Percentiles rank a stretch among this genome's conserved stretches.
These are phyloP conservation scores for Andrena chrysosceles DNA, from an alignment of 2,888 invertebrate genomes.

Conservation along the genomic window DNA sequence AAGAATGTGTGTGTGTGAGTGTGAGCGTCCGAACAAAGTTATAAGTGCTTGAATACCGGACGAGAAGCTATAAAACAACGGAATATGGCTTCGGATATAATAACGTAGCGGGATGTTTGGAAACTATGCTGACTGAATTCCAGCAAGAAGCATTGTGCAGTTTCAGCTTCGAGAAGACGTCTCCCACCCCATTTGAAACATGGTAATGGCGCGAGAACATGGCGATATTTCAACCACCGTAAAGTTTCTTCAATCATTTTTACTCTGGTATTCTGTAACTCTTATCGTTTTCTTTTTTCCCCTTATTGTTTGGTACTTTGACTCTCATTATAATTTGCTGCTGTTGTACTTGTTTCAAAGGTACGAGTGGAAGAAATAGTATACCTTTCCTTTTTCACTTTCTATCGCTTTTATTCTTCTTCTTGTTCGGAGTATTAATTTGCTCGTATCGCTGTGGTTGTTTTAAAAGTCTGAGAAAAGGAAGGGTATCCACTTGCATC, in stretches of 20 bases:
- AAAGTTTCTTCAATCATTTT: background rate
- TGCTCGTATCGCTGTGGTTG: background rate
- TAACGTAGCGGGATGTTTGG: constrained; percentile 25
- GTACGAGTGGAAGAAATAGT: no score
- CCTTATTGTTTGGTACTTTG: background rate
- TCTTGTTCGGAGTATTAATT: no score
- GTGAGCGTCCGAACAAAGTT: constrained; percentile 25
- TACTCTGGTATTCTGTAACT: background rate
- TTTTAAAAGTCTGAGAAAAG: background rate
- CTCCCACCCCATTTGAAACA: background rate
- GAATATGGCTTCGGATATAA: constrained; percentile 30
- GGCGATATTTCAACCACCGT: background rate
- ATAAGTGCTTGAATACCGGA: constrained; percentile 34
- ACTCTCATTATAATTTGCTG: no score
- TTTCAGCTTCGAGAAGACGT: background rate
- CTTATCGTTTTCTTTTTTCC: no score
- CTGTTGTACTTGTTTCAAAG: no score
- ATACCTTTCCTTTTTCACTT: no score
- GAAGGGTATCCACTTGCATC: no score
- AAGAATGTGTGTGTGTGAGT: constrained; percentile 10
- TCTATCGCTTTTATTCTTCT: background rate
- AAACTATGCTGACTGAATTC: constrained; percentile 21
- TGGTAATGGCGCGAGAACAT: background rate
- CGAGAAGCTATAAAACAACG: constrained; percentile 20
- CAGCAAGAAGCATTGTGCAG: constrained; percentile 5